phyloP scores from a whole-genome alignment of 2,797 vertebrate species.

The Mormyrops boulengeri region DNA sequence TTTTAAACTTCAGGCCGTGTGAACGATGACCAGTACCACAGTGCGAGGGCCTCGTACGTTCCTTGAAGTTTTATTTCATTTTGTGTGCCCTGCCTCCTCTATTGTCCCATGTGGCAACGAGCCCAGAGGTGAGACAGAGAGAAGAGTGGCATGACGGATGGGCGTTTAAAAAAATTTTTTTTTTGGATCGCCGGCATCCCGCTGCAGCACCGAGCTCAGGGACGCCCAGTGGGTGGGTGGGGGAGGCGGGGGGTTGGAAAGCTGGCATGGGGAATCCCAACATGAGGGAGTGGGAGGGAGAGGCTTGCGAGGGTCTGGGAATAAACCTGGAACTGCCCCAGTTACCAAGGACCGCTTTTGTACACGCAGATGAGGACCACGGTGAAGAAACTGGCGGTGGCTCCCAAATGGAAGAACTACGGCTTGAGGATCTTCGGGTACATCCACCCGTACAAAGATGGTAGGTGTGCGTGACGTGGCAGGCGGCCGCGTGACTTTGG shows the following conservation, averaged over 20 bases:
- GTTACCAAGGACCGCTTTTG: background rate
- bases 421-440: conserved; percentile 93
- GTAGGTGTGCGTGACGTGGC: conserved; percentile 50
- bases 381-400: conserved; percentile 88
- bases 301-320: background rate
- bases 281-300: background rate
- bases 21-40: background rate
- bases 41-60: no score
- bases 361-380: conserved; percentile 77
- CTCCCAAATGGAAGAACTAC: conserved; percentile 98
- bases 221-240: background rate
- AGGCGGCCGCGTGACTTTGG: conserved; percentile 12
- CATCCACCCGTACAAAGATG: conserved; percentile 91
- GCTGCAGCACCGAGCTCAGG: background rate
- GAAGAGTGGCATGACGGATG: background rate
- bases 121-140: background rate
- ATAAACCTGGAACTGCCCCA: background rate
- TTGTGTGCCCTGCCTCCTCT: background rate
- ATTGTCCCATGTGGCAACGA: background rate
- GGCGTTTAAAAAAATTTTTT: background rate
- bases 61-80: background rate
- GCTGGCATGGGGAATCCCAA: background rate
- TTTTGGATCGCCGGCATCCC: background rate
- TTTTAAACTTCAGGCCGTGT: background rate
- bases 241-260: background rate